phyloP scores from a whole-genome alignment of 2,888 invertebrate genomes.

The Tenthredo mesomela region DNA sequence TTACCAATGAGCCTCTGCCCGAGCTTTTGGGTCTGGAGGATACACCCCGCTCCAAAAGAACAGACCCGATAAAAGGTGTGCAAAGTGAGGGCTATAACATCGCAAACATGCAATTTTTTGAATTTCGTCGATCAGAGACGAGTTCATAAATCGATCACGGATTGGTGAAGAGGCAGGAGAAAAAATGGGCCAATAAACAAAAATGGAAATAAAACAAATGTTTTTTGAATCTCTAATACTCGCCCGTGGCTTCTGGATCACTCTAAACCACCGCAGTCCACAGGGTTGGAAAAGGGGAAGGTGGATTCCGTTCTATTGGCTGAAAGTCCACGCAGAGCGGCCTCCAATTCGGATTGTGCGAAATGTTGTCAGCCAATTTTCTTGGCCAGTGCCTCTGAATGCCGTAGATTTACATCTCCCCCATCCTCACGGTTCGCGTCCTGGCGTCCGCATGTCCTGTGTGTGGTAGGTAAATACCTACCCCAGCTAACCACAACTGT shows the following conservation, averaged over 20 bases:
- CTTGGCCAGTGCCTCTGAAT: conserved; percentile 78
- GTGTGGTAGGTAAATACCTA: conserved; percentile 71
- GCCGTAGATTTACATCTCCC: conserved; percentile 77
- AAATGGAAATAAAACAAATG: background rate
- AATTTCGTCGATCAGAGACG: background rate
- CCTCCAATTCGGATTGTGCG: conserved; percentile 72
- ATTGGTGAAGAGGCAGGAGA: background rate
- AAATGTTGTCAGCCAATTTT: conserved; percentile 78
- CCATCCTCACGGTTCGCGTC: conserved; percentile 56
- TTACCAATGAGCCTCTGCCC: conserved; percentile 20
- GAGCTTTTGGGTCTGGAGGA: conserved; percentile 13
- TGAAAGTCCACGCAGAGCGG: conserved; percentile 56
- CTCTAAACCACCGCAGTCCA: conserved; percentile 22
- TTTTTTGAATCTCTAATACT: conserved; percentile 18
- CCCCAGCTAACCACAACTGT: conserved; percentile 76
- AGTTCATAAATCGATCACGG: background rate
- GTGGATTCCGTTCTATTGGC: conserved; percentile 50
- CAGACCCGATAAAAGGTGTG: background rate
- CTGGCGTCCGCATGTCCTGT: conserved; percentile 64
- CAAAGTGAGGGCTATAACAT: background rate
- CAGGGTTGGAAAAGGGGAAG: conserved; percentile 9
- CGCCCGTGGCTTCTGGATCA: conserved; percentile 7
- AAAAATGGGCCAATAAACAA: background rate
- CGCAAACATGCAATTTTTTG: background rate
- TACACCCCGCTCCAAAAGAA: conserved; percentile 17